Conservation (phyloP, 2,797 vertebrate genomes). For the Acanthopagrus latus region DNA sequence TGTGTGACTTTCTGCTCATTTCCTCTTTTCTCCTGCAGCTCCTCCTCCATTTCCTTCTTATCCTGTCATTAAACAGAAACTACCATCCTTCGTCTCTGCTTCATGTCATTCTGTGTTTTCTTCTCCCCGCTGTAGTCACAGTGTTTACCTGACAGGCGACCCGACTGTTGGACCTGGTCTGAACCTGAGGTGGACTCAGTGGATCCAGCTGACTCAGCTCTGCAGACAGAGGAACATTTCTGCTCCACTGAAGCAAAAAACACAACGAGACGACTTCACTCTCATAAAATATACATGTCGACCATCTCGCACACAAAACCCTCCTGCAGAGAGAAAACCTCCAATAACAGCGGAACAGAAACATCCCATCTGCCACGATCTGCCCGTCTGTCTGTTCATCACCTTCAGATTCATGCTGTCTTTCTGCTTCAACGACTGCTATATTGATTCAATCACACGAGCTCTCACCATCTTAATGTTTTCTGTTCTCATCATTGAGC, state of each 20-base stretch:
- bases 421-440: too few relatives aligned
- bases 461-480: neutral
- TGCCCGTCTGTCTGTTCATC: too few relatives aligned
- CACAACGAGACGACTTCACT: neutral
- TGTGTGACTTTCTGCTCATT: neutral
- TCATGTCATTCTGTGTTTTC: neutral
- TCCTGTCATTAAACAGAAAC: neutral
- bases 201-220: conserved; percentile 8
- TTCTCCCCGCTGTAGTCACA: too few relatives aligned
- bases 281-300: conserved; percentile 32
- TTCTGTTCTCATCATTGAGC: too few relatives aligned
- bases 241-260: conserved; percentile 40
- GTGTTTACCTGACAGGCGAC: too few relatives aligned
- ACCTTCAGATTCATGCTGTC: too few relatives aligned
- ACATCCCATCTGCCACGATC: too few relatives aligned
- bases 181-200: neutral
- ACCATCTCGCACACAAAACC: neutral
- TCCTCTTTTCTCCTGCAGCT: neutral
- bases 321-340: neutral
- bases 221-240: neutral
- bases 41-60: neutral
- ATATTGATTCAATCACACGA: too few relatives aligned
- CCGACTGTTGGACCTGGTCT: neutral
- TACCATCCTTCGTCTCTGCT: neutral
- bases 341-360: neutral